These are phyloP conservation scores for Pseudopodoces humilis DNA, from an alignment of 2,113 vertebrate species.

Conservation along the genomic window DNA sequence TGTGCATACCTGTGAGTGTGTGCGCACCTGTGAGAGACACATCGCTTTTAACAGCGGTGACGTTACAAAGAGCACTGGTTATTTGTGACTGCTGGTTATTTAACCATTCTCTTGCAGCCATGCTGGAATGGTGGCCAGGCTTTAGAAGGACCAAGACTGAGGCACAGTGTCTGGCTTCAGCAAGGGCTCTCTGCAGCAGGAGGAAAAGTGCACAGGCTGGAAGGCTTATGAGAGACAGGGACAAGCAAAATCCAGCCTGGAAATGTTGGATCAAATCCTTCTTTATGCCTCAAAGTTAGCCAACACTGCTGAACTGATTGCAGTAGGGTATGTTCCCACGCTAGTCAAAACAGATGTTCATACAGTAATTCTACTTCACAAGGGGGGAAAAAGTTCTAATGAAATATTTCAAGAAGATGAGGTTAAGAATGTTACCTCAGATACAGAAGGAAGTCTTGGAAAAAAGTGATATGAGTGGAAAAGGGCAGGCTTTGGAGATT, in stretches of 20 bases:
- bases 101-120: not conserved
- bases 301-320: not conserved
- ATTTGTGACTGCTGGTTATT: not conserved
- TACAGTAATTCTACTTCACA: not conserved
- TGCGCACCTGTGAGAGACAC: not conserved
- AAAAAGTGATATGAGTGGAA: not conserved
- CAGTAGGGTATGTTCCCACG: not conserved
- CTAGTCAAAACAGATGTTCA: not conserved
- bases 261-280: not conserved
- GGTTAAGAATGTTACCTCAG: not conserved
- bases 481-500: not conserved
- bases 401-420: not conserved
- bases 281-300: not conserved
- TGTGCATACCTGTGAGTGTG: rapidly evolving
- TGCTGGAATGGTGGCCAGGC: not conserved
- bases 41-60: not conserved
- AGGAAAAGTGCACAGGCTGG: not conserved
- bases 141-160: not conserved
- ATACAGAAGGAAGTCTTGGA: not conserved
- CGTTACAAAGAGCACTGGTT: not conserved
- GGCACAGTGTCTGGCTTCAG: not conserved
- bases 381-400: not conserved
- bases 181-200: not conserved
- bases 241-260: not conserved
- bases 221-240: not conserved